Evolutionary conservation across 2,113 vertebrate genomes (phyloP).

Genomic region (Hylia prasina): DNA sequence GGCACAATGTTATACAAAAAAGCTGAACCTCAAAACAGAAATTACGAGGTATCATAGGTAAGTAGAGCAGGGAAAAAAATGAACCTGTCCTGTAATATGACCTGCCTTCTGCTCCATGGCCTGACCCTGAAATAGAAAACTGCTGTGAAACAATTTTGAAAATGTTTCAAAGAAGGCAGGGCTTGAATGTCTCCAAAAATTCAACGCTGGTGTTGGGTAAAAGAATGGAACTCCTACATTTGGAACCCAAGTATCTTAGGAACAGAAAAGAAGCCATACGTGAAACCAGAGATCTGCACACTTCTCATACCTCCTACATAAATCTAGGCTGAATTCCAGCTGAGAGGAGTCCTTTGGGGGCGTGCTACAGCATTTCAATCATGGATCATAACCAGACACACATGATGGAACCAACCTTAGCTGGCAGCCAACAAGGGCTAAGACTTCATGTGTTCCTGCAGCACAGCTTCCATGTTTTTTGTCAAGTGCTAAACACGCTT

Average conservation of each 20-base stretch:
- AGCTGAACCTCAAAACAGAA: not conserved
- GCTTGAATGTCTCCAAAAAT: not conserved
- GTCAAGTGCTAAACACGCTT: not conserved
- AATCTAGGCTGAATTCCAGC: not conserved
- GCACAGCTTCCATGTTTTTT: not conserved
- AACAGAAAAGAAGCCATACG: not conserved
- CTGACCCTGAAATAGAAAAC: not conserved
- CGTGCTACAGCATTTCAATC: not conserved
- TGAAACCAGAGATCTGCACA: not conserved
- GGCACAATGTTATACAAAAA: not conserved
- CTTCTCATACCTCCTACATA: not conserved
- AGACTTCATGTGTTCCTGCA: not conserved
- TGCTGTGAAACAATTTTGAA: not conserved
- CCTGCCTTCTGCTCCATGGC: not conserved
- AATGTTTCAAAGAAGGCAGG: not conserved
- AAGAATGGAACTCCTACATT: not conserved
- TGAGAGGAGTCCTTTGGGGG: not conserved
- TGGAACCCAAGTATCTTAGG: not conserved
- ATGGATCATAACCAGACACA: not conserved
- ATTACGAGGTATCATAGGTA: not conserved
- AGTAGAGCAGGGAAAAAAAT: not conserved
- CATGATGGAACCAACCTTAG: not conserved
- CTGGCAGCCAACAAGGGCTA: not conserved
- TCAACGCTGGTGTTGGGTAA: not conserved
- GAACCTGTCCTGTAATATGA: accelerated